Base-by-base conservation (phyloP, 2,113 vertebrate species). In the Bubo blakistoni region DNA sequence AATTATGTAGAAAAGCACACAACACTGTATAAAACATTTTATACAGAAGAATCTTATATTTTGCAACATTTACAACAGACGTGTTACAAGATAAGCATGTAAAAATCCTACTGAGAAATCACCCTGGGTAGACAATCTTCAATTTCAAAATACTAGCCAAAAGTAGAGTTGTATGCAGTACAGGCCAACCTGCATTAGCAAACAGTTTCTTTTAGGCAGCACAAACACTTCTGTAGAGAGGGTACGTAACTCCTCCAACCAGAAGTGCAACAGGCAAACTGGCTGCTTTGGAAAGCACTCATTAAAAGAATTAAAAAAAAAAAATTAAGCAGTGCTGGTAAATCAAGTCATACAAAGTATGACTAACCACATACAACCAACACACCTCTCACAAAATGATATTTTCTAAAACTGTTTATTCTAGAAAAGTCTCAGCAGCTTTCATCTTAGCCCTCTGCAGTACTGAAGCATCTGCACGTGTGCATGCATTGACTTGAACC, bases 401-500 rank as follows among this genome's bases (percentile, higher is more conserved):
- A 36, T 54, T 70, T 78, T 19, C 47, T 13, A 84, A 25, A 88
- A 71, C 11, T 42, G 3, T 29, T 52, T 24, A 32, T 58, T 59
- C 16, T 2, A 1, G 6, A 24, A 2, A 38, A 67, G 26, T 6
- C 17, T 54, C 55, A 36, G 84, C 4, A 90, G 44, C 25, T 88
- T 58, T 52, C 8, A 8, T 46, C 18, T 61, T 20, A 26, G 44
- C 44, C 13, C 42, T 66, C 16, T 34, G 34, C 5, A 42, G 30
- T 12, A 38, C 22, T 2, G 2, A 49, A 21, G 16, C 58, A 80
- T 3, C 34, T 52, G 42, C 19, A n/a, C 0, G 0, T 3, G 3
- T 46, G 25, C 4, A 9, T 0, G 18, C 27, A 32, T 18, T 0
- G 0, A 67, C 8, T 0, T 21, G 18, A 79, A 61, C 7, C 20